phyloP scores from a whole-genome alignment of 2,888 invertebrate genomes.

The Chromoteleia sp. region DNA sequence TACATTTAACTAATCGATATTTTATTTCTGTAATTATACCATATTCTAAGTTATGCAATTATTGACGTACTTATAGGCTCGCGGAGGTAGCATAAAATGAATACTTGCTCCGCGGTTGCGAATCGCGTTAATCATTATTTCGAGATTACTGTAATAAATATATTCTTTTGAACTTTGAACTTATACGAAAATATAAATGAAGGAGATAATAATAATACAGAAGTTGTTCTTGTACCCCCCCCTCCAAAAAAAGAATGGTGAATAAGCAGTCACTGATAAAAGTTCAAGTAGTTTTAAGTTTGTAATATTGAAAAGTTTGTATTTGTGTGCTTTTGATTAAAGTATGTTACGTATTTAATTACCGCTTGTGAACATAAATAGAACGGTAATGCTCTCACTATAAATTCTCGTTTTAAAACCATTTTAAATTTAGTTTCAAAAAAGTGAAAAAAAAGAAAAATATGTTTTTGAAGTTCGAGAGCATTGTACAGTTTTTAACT shows the following conservation, averaged over 20 bases:
- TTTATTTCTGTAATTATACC: constrained; percentile 33
- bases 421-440: not conserved
- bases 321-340: constrained; percentile 50
- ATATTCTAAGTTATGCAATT: constrained; percentile 37
- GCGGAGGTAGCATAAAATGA: constrained; percentile 32
- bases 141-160: constrained; percentile 35
- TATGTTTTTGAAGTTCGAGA: constrained; percentile 11
- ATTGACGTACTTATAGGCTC: constrained; percentile 34
- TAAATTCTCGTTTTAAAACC: not conserved
- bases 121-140: constrained; percentile 35
- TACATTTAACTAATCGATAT: constrained; percentile 34
- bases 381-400: not conserved
- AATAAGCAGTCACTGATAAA: constrained; percentile 53
- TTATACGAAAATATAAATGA: constrained; percentile 57
- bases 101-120: constrained; percentile 26
- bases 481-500: constrained; percentile 9
- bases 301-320: constrained; percentile 58
- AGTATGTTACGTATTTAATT: constrained; percentile 54
- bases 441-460: constrained; percentile 8
- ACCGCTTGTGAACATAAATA: constrained; percentile 23
- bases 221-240: constrained; percentile 44
- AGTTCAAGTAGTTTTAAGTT: constrained; percentile 61
- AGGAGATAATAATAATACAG: constrained; percentile 50
- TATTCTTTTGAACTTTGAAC: constrained; percentile 51
- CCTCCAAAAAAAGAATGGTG: constrained; percentile 31